Base-by-base conservation (phyloP, 1,140 invertebrate species). In the Lycorma delicatula region DNA sequence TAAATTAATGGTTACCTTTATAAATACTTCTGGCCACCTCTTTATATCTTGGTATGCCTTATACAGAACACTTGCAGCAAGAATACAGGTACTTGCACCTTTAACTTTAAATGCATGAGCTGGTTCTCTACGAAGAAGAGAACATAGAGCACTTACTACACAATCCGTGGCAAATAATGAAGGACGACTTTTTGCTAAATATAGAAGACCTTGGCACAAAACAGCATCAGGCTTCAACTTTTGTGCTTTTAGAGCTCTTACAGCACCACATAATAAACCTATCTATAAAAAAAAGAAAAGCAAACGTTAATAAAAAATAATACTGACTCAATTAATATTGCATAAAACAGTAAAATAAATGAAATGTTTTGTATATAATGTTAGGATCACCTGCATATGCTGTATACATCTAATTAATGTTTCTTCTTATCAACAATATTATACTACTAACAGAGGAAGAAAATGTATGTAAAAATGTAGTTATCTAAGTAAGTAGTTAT, bases 11-110 rank as follows among this genome's bases (percentile, higher is more conserved):
- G 47, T 68, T 69, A 86, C 84, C 77, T 84, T 86, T 2, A 87
- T 75, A 72, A 91, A 87, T 53, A 79, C 74, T 63, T 89, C 86
- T 3, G 88, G 87, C 88, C 88, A 91, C 57, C 81, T 81, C 47
- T 77, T 80, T 53, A 80, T 82, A 25, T 91, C 91, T 38, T 81
- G 76, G 74, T 87, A 93, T 12, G 86, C 89, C 60, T 83, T 78
- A 70, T 89, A 81, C 16, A 98, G 73, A 60, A 97, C 77, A 75
- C 93, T 95, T 54, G 89, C 86, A 29, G 88, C 87, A 11, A 96
- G 70, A 12, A 94, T 84, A 60, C 90, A 84, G n/a, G 90, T 81
- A 27, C 89, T 72, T 1, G 84, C 79, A 72, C 91, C 93, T 6
- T 92, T 93, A 59, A 77, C 80, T 64, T 84, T 85, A 56, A 88